phyloP scores from a whole-genome alignment of 2,113 vertebrate species.

The Centropus unirufus region DNA sequence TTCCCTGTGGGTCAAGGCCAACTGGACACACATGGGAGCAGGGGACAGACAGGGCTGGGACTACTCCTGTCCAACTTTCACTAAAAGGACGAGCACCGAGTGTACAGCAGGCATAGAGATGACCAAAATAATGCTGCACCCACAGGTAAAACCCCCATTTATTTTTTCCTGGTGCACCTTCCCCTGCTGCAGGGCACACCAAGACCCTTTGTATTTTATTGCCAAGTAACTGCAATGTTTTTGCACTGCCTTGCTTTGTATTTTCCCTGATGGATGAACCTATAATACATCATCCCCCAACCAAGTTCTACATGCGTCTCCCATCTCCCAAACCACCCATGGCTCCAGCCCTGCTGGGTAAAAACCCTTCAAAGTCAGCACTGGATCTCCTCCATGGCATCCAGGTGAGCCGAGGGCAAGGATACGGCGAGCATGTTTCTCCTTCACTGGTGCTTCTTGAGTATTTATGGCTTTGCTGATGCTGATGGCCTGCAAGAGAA shows the following conservation, averaged over 20 bases:
- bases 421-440: slow-evolving; percentile 98
- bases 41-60: background rate
- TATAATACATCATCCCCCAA: fast-evolving
- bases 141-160: fast-evolving
- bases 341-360: background rate
- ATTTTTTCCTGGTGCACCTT: background rate
- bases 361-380: background rate
- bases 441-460: slow-evolving; percentile 92
- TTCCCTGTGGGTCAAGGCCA: slow-evolving; percentile 79
- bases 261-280: background rate
- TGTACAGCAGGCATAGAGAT: fast-evolving
- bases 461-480: slow-evolving; percentile 98
- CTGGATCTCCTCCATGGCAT: fast-evolving
- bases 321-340: background rate
- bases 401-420: slow-evolving; percentile 48
- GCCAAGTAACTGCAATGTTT: background rate
- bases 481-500: slow-evolving; percentile 85
- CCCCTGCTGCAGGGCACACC: background rate
- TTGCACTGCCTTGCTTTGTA: background rate
- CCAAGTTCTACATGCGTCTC: fast-evolving
- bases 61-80: fast-evolving
- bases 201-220: background rate
- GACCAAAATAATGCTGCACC: fast-evolving
- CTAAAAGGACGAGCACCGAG: fast-evolving
- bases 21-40: fast-evolving